phyloP scores from a whole-genome alignment of 2,888 invertebrate species.

The Drymonia ruficornis region DNA sequence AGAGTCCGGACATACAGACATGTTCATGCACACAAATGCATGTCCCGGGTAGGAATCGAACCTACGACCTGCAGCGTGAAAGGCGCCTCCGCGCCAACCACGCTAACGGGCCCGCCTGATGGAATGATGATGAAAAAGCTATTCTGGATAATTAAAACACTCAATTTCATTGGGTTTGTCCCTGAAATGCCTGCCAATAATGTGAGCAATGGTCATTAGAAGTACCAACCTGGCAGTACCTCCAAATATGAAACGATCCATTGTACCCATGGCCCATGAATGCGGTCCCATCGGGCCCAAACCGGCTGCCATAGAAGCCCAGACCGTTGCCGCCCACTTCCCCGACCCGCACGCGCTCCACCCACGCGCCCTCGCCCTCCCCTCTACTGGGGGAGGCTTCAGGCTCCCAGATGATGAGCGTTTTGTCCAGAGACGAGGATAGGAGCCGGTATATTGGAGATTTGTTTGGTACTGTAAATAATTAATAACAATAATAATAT shows the following conservation, averaged over 20 bases:
- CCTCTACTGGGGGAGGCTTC: conserved; percentile 46
- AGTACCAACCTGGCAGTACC: conserved; percentile 69
- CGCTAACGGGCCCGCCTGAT: too few relatives aligned
- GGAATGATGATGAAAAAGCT: too few relatives aligned
- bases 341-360: conserved; percentile 93
- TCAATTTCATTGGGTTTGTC: too few relatives aligned
- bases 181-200: neutral
- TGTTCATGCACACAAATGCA: too few relatives aligned
- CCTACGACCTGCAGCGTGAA: too few relatives aligned
- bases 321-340: conserved; percentile 97
- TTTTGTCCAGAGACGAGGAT: conserved; percentile 96
- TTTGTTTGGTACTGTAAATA: conserved; percentile 21
- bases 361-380: conserved; percentile 87
- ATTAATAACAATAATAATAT: too few relatives aligned
- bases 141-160: neutral
- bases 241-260: conserved; percentile 96
- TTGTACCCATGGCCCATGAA: conserved; percentile 96
- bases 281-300: conserved; percentile 87
- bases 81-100: too few relatives aligned
- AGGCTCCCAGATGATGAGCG: conserved; percentile 94
- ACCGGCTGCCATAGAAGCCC: conserved; percentile 96
- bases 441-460: conserved; percentile 84
- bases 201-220: neutral
- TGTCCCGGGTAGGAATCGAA: too few relatives aligned
- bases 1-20: too few relatives aligned